Conservation (phyloP, 1,140 invertebrate species). For the Araneus ventricosus region DNA sequence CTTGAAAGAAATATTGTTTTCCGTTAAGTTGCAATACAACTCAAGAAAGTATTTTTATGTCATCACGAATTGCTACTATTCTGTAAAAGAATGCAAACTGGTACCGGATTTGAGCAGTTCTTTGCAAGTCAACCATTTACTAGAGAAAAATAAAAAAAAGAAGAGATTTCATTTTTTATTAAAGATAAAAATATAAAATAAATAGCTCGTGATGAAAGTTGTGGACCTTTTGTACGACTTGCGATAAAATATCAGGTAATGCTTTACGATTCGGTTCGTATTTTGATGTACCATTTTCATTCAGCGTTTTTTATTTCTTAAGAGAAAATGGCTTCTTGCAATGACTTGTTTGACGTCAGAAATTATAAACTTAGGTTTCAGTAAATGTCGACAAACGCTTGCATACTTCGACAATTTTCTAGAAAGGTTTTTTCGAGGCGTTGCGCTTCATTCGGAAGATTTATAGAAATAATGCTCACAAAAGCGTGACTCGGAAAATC, state of each 20-base stretch:
- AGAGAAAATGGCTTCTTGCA: background rate
- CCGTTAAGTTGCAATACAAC: background rate
- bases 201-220: background rate
- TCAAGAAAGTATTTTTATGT: background rate
- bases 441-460: background rate
- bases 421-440: background rate
- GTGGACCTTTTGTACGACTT: background rate
- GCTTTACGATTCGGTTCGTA: background rate
- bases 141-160: background rate
- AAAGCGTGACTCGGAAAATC: conserved; percentile 29
- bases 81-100: background rate
- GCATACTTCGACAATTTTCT: conserved; percentile 37
- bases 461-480: conserved; percentile 27
- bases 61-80: background rate
- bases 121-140: background rate
- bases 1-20: background rate
- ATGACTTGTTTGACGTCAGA: conserved; percentile 22
- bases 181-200: background rate
- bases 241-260: background rate
- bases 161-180: background rate
- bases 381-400: conserved; percentile 23
- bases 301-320: background rate
- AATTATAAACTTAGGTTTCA: conserved; percentile 1
- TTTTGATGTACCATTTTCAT: background rate
- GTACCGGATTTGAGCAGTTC: background rate